Evolutionary conservation across 2,797 vertebrate species (phyloP).

Genomic region (Tapera naevia): DNA sequence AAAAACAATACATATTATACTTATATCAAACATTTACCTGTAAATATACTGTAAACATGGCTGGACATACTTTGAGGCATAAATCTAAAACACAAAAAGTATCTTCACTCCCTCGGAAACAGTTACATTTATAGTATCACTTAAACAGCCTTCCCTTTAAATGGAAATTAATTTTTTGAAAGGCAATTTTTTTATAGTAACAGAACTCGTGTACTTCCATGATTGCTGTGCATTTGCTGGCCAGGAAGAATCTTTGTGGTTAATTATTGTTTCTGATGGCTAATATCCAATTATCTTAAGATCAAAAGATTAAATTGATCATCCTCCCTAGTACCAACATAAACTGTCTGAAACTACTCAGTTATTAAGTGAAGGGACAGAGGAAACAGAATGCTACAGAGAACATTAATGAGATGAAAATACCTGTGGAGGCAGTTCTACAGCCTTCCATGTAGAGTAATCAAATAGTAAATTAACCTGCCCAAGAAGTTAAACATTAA

Average conservation of each 20-base stretch:
- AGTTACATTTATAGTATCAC: not conserved
- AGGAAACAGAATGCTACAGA: not conserved
- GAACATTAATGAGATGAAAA: not conserved
- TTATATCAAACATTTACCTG: not conserved
- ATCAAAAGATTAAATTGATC: constrained; percentile 28
- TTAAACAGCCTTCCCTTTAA: not conserved
- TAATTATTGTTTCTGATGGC: not conserved
- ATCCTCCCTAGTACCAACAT: not conserved
- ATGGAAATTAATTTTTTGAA: constrained; percentile 16
- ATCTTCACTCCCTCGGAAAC: not conserved
- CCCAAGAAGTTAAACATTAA: constrained; percentile 17
- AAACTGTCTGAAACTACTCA: not conserved
- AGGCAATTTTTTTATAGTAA: not conserved
- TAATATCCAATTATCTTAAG: not conserved
- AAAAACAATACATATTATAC: not conserved
- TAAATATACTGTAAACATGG: not conserved
- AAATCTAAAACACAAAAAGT: not conserved
- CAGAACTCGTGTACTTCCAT: not conserved
- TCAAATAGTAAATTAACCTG: not conserved
- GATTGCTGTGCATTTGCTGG: not conserved
- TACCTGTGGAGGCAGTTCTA: not conserved
- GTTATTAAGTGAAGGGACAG: not conserved
- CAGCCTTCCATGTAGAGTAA: not conserved
- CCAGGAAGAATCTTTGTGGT: not conserved
- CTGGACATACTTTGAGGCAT: not conserved